A percentile compares a stretch with the other conserved stretches of the same genome.
Evolutionary conservation across 2,113 vertebrate genomes (phyloP).

Genomic region (Polypterus senegalus): DNA sequence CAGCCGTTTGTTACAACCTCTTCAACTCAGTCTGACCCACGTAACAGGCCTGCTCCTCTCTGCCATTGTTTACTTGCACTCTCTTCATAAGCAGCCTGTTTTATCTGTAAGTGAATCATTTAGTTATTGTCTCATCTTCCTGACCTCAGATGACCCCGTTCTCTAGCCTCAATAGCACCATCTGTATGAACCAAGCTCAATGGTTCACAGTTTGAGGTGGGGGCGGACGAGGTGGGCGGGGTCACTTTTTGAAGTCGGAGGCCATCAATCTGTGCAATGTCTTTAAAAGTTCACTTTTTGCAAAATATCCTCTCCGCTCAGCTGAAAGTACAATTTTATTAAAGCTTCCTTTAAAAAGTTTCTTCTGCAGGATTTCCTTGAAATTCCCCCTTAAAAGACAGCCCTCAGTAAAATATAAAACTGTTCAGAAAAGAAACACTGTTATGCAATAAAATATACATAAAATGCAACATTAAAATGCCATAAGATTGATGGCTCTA

Average conservation of each 20-base stretch:
- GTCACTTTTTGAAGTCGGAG: background rate
- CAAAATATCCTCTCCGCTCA: no score
- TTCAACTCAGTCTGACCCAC: conserved; percentile 1
- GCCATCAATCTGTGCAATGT: background rate
- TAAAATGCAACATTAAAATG: no score
- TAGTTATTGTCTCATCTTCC: conserved; percentile 59
- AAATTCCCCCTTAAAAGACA: no score
- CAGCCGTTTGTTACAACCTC: conserved; percentile 27
- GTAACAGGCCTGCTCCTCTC: conserved; percentile 16
- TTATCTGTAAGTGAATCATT: conserved; percentile 40
- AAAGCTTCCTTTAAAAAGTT: no score
- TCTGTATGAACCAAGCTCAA: conserved; percentile 50
- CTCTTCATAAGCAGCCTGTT: conserved; percentile 45
- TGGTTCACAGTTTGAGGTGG: conserved; percentile 42
- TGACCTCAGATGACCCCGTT: conserved; percentile 54
- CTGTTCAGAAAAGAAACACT: no score
- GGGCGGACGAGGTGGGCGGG: background rate
- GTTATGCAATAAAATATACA: no score
- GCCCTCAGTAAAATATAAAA: no score
- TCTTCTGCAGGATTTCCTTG: no score
- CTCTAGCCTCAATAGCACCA: conserved; percentile 57
- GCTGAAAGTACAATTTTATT: no score
- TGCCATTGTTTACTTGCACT: conserved; percentile 58
- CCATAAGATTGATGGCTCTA: no score
- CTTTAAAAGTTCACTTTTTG: no score